A percentile compares a stretch with the other conserved stretches of the same genome.
These are phyloP conservation scores for Platycheirus albimanus DNA, from an alignment of 2,888 invertebrate genomes.

Conservation along the genomic window DNA sequence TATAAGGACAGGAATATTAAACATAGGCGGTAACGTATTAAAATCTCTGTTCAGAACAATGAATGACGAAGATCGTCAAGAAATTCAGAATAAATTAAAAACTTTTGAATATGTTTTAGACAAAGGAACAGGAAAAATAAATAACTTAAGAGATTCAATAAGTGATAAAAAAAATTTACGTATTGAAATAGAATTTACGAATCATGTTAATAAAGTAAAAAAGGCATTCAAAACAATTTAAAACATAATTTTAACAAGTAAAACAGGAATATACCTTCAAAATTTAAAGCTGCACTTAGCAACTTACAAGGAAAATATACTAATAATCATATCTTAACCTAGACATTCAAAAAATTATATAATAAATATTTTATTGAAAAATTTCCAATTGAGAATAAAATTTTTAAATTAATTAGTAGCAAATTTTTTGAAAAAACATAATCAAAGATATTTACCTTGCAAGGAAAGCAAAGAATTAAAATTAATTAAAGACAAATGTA, in stretches of 20 bases:
- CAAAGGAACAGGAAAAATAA: neutral
- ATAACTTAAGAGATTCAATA: slow-evolving; percentile 2
- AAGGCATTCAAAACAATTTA: neutral
- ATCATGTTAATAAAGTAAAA: neutral
- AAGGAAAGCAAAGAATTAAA: slow-evolving; percentile 1
- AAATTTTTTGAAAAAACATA: neutral
- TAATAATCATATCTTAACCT: neutral
- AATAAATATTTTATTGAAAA: neutral
- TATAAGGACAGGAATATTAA: slow-evolving; percentile 2
- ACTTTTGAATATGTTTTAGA: slow-evolving; percentile 1
- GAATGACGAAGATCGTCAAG: neutral
- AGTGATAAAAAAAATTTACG: neutral
- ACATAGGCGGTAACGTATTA: slow-evolving; percentile 2
- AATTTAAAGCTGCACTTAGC: neutral
- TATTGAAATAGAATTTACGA: slow-evolving; percentile 1
- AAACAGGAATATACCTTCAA: neutral
- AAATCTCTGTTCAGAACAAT: neutral
- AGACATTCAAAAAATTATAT: slow-evolving; percentile 2
- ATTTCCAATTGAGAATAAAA: neutral
- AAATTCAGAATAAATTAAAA: slow-evolving; percentile 1
- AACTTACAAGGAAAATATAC: slow-evolving; percentile 2
- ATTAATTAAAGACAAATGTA: slow-evolving; percentile 4
- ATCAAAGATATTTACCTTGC: neutral
- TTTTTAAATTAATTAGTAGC: neutral
- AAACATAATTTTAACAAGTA: neutral